phyloP scores from a whole-genome alignment of 2,888 invertebrate species.

The Hydrotaea cyrtoneurina region DNA sequence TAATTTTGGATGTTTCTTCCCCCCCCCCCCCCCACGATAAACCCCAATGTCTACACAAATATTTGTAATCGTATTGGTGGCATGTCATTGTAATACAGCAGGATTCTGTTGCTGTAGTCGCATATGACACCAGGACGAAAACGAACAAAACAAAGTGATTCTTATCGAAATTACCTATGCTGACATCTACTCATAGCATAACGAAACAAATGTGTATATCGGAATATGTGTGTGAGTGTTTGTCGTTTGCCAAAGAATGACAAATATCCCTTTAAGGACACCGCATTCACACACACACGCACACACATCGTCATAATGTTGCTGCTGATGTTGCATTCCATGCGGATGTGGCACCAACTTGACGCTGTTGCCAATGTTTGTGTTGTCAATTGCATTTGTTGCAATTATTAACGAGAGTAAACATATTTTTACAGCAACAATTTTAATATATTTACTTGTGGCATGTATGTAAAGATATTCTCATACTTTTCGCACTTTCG shows the following conservation, averaged over 20 bases:
- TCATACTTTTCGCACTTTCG: not conserved
- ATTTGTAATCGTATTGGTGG: not conserved
- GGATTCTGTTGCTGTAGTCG: too few species aligned
- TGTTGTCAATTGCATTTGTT: conserved; percentile 54
- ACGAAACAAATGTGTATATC: not conserved
- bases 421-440: conserved; percentile 35
- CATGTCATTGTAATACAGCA: too few species aligned
- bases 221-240: not conserved
- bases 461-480: not conserved
- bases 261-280: conserved; percentile 11
- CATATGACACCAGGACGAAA: not conserved
- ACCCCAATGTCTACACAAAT: not conserved
- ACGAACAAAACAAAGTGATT: not conserved
- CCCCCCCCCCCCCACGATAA: too few species aligned
- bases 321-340: not conserved
- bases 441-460: conserved; percentile 51
- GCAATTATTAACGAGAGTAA: conserved; percentile 48
- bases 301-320: not conserved
- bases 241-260: conserved; percentile 16
- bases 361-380: not conserved
- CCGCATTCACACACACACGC: not conserved
- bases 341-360: not conserved
- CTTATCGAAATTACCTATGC: not conserved
- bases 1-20: too few species aligned
- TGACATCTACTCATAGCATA: not conserved